A percentile compares a stretch with the other conserved stretches of the same genome.
Conservation (phyloP, 53 echinoderm and acorn worm genomes). For the Henricia sp. region DNA sequence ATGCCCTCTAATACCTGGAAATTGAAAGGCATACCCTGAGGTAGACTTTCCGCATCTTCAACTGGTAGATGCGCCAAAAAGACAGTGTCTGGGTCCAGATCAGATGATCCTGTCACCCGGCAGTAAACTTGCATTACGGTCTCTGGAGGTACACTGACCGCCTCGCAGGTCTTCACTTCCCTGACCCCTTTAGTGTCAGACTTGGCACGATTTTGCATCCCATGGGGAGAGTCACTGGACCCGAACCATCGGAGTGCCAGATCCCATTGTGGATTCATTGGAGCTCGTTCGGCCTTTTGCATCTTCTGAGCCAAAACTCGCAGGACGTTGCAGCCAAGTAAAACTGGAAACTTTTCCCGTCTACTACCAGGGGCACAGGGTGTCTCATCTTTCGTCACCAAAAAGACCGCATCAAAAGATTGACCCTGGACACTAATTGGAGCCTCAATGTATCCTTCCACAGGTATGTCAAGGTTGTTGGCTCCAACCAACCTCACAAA, state of each 20-base stretch:
- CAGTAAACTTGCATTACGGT: constrained; percentile 11
- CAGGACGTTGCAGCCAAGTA: constrained; percentile 2
- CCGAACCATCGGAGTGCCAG: background rate
- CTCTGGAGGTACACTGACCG: background rate
- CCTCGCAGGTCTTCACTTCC: background rate
- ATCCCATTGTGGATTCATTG: background rate
- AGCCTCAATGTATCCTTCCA: constrained; percentile 19
- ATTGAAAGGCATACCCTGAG: background rate
- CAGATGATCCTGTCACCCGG: background rate
- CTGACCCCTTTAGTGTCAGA: background rate
- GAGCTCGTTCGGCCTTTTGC: background rate
- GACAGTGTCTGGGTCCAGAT: background rate
- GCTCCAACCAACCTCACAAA: constrained; percentile 11
- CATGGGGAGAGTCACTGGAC: background rate
- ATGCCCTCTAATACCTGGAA: constrained; percentile 2
- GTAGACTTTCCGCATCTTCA: background rate
- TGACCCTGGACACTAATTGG: constrained; percentile 3
- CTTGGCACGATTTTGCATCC: background rate
- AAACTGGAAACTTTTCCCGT: constrained; percentile 15
- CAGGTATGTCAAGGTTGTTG: constrained; percentile 26
- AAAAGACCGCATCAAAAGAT: background rate
- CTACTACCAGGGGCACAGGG: background rate
- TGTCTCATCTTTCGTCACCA: constrained; percentile 3
- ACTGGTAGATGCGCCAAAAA: background rate
- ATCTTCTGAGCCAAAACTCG: background rate